Evolutionary conservation across 1,140 invertebrate species (phyloP).

Genomic region (Nasonia vitripennis): DNA sequence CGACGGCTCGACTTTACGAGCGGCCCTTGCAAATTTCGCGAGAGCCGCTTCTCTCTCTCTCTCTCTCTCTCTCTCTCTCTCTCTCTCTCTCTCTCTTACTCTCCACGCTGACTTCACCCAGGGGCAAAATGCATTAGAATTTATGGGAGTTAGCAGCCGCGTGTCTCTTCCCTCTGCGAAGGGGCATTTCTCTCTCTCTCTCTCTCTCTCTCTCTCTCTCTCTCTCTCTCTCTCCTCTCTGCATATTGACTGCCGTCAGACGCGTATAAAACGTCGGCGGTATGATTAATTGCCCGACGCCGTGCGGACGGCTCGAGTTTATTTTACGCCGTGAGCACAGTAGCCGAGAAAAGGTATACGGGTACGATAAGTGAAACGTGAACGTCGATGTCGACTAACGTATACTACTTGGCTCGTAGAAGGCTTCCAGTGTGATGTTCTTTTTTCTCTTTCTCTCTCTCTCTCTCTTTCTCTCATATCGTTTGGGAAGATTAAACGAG

Average conservation of each 20-base stretch:
- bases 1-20: slow-evolving; percentile 13
- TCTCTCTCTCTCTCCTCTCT: background rate
- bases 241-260: slow-evolving; percentile 17
- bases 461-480: background rate
- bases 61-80: background rate
- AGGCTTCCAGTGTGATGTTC: background rate
- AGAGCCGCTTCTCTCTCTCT: background rate
- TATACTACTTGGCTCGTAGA: too few species aligned
- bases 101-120: background rate
- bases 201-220: background rate
- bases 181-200: background rate
- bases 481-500: too few species aligned
- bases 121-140: slow-evolving; percentile 24
- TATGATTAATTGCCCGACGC: slow-evolving; percentile 33
- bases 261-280: background rate
- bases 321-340: background rate
- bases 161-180: background rate
- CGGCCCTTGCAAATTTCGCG: slow-evolving; percentile 29
- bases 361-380: slow-evolving; percentile 30
- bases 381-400: background rate
- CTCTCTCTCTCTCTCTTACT: background rate
- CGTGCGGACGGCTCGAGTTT: background rate
- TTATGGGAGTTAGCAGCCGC: slow-evolving; percentile 4
- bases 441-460: background rate
- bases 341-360: background rate